These are phyloP conservation scores for Drosophila atripex DNA, from an alignment of 2,888 invertebrate species.

Conservation along the genomic window DNA sequence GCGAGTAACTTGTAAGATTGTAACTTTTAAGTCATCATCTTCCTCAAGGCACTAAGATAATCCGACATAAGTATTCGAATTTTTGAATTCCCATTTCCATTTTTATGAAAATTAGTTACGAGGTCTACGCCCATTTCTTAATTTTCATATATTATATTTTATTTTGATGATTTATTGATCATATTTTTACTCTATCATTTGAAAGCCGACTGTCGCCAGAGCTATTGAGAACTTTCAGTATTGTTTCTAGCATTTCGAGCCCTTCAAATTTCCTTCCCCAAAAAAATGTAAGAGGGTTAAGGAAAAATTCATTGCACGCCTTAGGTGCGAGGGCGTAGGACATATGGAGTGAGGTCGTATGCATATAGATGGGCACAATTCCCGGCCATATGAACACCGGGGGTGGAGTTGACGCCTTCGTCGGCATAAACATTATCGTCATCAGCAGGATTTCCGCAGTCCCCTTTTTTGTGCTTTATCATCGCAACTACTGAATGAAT, in stretches of 20 bases:
- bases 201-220: not conserved
- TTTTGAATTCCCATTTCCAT: not conserved
- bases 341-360: not conserved
- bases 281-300: conserved; percentile 47
- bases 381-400: conserved; percentile 15
- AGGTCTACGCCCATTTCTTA: too few relatives aligned
- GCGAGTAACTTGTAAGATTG: not conserved
- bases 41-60: not conserved
- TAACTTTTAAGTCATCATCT: not conserved
- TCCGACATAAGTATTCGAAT: not conserved
- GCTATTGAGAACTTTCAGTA: not conserved
- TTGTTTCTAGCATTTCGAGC: conserved; percentile 39
- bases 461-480: conserved; percentile 76
- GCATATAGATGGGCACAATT: conserved; percentile 56
- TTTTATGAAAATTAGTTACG: not conserved
- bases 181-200: not conserved
- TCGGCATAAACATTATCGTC: conserved; percentile 74
- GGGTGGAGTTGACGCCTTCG: conserved; percentile 29
- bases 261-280: conserved; percentile 27
- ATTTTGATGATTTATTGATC: too few relatives aligned
- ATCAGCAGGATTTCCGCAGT: conserved; percentile 79
- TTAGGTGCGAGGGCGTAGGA: conserved; percentile 30
- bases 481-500: conserved; percentile 79
- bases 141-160: too few relatives aligned
- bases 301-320: conserved; percentile 62